Percentiles rank a stretch among this genome's conserved stretches.
These are phyloP conservation scores for Zosterops hypoxanthus DNA, from an alignment of 2,113 vertebrate genomes.

Conservation along the genomic window DNA sequence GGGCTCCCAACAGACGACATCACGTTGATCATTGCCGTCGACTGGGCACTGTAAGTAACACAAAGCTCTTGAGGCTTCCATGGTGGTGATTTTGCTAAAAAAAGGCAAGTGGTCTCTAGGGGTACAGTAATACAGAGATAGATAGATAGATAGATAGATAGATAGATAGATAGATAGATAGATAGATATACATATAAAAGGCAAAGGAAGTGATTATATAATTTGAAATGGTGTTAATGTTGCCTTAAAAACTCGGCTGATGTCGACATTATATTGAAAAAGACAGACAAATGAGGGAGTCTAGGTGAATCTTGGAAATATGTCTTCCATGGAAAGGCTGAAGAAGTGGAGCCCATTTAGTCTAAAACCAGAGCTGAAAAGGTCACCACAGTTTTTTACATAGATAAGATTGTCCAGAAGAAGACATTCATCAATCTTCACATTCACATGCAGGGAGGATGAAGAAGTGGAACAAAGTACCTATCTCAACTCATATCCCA, in stretches of 20 bases:
- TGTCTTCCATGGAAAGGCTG: background rate
- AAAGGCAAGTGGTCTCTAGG: background rate
- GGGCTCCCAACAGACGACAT: constrained; percentile 97
- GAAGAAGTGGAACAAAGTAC: background rate
- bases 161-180: too few species aligned
- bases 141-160: too few species aligned
- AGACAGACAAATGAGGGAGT: background rate
- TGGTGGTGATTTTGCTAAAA: background rate
- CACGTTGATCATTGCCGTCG: constrained; percentile 93
- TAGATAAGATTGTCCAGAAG: background rate
- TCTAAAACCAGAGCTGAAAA: background rate
- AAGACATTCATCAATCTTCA: background rate
- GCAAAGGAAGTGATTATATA: background rate
- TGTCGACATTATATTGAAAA: background rate
- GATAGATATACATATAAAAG: background rate
- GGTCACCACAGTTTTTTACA: background rate
- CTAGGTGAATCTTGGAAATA: background rate
- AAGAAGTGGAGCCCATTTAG: background rate
- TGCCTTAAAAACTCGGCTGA: background rate
- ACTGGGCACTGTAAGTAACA: constrained; percentile 95
- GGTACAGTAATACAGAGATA: background rate
- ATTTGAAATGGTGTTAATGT: background rate
- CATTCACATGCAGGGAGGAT: background rate
- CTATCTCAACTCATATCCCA: background rate
- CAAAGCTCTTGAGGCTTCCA: background rate